Conservation (phyloP, 2,888 invertebrate genomes). For the Cataglyphis cursor region DNA sequence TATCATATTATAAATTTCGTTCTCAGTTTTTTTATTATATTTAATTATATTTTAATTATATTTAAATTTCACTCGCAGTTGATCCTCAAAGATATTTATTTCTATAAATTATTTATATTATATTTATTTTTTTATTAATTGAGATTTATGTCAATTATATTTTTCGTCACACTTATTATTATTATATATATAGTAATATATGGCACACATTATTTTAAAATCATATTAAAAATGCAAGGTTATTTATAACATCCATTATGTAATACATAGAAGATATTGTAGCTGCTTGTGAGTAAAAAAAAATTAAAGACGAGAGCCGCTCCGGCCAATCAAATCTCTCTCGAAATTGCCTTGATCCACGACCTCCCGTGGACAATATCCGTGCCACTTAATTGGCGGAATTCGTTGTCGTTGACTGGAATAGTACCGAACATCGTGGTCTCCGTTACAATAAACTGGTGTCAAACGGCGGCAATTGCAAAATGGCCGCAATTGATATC, state of each 20-base stretch:
- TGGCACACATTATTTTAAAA: not conserved
- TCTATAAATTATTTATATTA: not conserved
- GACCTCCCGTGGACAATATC: constrained; percentile 57
- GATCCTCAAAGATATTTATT: not conserved
- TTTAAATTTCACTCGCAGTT: not conserved
- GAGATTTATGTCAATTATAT: not conserved
- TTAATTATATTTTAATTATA: not conserved
- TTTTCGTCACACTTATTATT: not conserved
- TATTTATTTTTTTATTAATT: not conserved
- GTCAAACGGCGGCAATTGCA: constrained; percentile 80
- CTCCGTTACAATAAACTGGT: constrained; percentile 69
- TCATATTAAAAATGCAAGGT: not conserved
- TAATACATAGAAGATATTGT: not conserved
- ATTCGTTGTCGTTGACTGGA: constrained; percentile 58
- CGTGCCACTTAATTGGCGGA: constrained; percentile 51
- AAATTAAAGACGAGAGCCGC: not conserved
- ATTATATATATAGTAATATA: not conserved
- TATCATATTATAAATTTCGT: not conserved
- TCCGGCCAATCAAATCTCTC: not conserved
- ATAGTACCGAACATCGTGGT: constrained; percentile 36
- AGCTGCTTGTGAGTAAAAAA: not conserved
- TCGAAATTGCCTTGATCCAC: constrained; percentile 65
- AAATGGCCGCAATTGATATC: constrained; percentile 78
- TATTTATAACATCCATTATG: not conserved
- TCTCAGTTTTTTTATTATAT: too few relatives aligned